Base-by-base conservation (phyloP, 2,888 invertebrate species). In the Ophion ellenae region DNA sequence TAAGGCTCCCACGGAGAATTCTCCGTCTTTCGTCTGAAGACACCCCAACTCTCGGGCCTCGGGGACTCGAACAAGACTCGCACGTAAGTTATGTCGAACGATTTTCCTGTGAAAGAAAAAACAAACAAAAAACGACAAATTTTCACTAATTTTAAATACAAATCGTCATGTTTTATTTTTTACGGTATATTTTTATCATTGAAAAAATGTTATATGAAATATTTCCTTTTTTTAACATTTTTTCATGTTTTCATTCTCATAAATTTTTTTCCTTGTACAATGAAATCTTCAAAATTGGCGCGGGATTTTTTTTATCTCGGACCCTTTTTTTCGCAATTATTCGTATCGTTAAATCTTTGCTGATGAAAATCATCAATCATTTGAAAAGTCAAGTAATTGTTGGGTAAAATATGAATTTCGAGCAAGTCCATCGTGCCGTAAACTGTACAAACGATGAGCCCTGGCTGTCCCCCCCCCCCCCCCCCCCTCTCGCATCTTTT, bases 61-160 rank as follows among this genome's bases (percentile, higher is more conserved):
- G 99, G 98, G 0, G 99, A 99, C 92, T 98, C 97, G 95, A 99
- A 99, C 92, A 98, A 96, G 82, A 99, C 95, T 78, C 98, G 96
- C 36, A 99, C 97, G 94, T 99, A 99, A 0, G 99, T 99, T 87
- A 99, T 98, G 92, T 99, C 99, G 94, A 98, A 99, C 0, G 99
- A 96, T 94, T 99, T 99, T 57, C 97, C 99, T 99, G 95, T 5
- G 69, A 24, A 14, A 36, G 6, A n/a, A 14, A 17, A 40, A 61
- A 7, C 24, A 61, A 2, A 20, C 9, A 61, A 7, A 0, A 61
- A 2, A 20, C 9, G 5, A 20, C 14, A 28, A 24, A 24, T 24
- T 40, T 67, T 14, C n/a, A 11, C 53, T 11, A 53, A 53, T 53
- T 53, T 53, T 53, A 11, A 53, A 14, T 14, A 53, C 1, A 14